A percentile compares a stretch with the other conserved stretches of the same genome.
phyloP scores from a whole-genome alignment of 1,140 invertebrate genomes.

The Arctopsyche grandis region DNA sequence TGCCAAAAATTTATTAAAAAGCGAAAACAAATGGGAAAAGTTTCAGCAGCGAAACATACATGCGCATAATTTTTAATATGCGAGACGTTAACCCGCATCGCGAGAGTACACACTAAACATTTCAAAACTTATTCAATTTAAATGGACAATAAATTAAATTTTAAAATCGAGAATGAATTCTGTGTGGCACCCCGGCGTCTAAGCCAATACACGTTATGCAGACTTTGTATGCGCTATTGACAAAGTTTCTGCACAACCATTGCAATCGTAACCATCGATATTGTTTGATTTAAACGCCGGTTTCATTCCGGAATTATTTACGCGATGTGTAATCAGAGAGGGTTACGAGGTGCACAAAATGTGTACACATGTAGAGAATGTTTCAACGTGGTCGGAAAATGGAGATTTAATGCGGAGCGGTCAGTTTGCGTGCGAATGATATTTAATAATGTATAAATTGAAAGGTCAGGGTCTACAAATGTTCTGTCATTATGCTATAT shows the following conservation, averaged over 20 bases:
- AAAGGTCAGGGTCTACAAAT: too few relatives aligned
- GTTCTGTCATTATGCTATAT: too few relatives aligned
- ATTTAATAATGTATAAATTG: too few relatives aligned
- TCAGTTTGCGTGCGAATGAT: too few relatives aligned
- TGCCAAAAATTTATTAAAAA: background rate
- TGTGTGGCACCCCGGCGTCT: background rate
- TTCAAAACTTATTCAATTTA: too few relatives aligned
- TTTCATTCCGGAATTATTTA: conserved; percentile 5
- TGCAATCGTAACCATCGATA: conserved; percentile 32
- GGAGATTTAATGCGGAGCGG: too few relatives aligned
- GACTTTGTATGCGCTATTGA: conserved; percentile 38
- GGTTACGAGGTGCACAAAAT: background rate
- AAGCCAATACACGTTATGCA: conserved; percentile 25
- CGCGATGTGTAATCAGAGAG: background rate
- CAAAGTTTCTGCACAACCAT: conserved; percentile 36
- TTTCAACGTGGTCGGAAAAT: too few relatives aligned
- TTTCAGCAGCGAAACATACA: background rate
- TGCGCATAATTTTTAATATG: background rate
- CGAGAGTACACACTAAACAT: too few relatives aligned
- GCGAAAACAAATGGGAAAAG: conserved; percentile 6
- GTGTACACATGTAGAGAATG: too few relatives aligned
- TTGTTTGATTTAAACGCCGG: background rate
- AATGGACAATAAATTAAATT: too few relatives aligned
- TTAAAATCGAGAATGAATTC: background rate
- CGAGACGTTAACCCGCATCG: too few relatives aligned